These are phyloP conservation scores for Sesia bembeciformis DNA, from an alignment of 2,888 invertebrate genomes.

Conservation along the genomic window DNA sequence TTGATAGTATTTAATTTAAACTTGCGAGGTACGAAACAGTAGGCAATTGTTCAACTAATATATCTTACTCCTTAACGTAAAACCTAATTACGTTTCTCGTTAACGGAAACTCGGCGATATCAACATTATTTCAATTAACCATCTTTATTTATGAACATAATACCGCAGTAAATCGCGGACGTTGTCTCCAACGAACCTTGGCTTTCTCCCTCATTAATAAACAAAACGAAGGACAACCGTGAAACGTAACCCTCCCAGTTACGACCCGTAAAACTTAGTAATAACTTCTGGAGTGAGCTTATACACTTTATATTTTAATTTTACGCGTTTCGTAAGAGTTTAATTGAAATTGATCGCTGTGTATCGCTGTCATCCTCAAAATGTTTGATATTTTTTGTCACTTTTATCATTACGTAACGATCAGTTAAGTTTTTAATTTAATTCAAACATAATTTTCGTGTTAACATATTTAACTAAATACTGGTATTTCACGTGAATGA, in stretches of 20 bases:
- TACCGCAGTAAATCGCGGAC: conserved; percentile 47
- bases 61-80: background rate
- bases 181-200: conserved; percentile 28
- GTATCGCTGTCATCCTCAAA: background rate
- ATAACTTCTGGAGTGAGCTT: background rate
- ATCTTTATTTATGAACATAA: conserved; percentile 45
- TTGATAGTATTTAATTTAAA: too few species aligned
- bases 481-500: too few species aligned
- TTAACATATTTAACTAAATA: too few species aligned
- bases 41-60: too few species aligned
- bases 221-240: conserved; percentile 10
- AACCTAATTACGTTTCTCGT: background rate
- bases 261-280: background rate
- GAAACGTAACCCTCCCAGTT: conserved; percentile 1
- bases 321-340: background rate
- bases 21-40: too few species aligned
- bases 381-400: too few species aligned
- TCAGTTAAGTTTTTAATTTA: too few species aligned
- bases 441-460: too few species aligned
- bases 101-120: background rate
- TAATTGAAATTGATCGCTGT: background rate
- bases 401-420: too few species aligned
- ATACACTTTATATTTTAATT: background rate
- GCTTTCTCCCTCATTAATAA: conserved; percentile 31
- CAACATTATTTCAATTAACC: conserved; percentile 26